Base-by-base conservation (phyloP, 2,113 vertebrate genomes). In the Microtus richardsoni region DNA sequence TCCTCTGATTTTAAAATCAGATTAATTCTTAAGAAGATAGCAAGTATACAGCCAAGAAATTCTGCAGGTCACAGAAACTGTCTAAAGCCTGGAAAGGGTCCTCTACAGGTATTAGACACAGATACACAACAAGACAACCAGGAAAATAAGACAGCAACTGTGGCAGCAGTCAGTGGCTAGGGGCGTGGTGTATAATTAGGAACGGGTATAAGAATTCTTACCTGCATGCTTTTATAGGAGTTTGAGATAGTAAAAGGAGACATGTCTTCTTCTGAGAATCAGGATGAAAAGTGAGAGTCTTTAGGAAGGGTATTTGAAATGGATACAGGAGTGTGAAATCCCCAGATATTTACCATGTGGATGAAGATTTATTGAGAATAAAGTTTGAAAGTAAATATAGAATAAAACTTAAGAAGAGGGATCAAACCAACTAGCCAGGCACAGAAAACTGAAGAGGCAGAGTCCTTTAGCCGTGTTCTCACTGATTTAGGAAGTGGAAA, bases 1-100 rank as follows among this genome's bases (percentile, higher is more conserved):
- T 86, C 33, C 36, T 94, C 36, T 94, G 64, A 89, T 85, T 88
- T 70, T 68, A n/a, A 79, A 89, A 90, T 39, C 64, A 44, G 30
- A 7, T 64, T 66, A 39, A 68, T 77, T 79, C 89, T 74, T 77
- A 84, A 94, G n/a, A 88, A 82, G 1, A 89, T 13, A 84, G 54
- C 4, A 93, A 88, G 13, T 3, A 83, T 90, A 71, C 58, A 26
- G 2, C 58, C 58, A 89, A 82, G 36, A 92, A 90, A 70, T 49
- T 5, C 22, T 82, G n/a, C n/a, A 54, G 7, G 44, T 70, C 12
- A 79, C 28, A 14, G 26, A 89, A 85, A 82, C 58, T 91, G 62
- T 91, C 33, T 64, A 24, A 21, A 28, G 52, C 30, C 68, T 93
- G 22, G 36, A 80, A 47, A 91, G 88, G 41, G n/a, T 75, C 91